Base-by-base conservation (phyloP, 2,797 vertebrate species). In the Chelidonichthys spinosus region DNA sequence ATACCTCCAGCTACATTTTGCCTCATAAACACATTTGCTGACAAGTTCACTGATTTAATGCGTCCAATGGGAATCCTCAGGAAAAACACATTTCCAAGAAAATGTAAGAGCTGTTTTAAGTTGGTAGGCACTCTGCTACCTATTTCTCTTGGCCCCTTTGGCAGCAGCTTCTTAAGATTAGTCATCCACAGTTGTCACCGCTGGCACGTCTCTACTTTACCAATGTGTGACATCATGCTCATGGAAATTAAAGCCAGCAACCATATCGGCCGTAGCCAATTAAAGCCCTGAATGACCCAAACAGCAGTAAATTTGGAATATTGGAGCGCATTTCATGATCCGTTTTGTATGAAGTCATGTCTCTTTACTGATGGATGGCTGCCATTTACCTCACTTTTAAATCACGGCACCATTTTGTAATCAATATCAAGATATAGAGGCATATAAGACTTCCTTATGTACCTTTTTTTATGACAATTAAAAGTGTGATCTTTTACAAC, bases 201-300 rank as follows among this genome's bases (percentile, higher is more conserved):
- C 78, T 78, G 86, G 83, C 78, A 70, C 53, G 65, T 69, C 72
- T 85, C 18, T 0, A 32, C 69, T 77, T 71, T 72, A 73, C 85
- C 63, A 84, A 58, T 4, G 60, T 49, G 88, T 92, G 87, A 93
- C 83, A 81, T 92, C 88, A 91, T 83, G 15, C 67, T 49, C 66
- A 17, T 83, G 80, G 79, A 87, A 89, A 87, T 86, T 35, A 85
- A 89, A 83, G 63, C 66, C 84, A 80, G 74, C 46, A 78, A 78
- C 76, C 83, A 40, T 69, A 86, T 86, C 83, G 33, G 67, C 81
- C 58, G 44, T 18, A 60, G 73, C 77, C 77, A 82, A 77, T 87
- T 85, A 84, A 75, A 76, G 25, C 36, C 47, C 40, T 49, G 52
- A 36, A 74, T 60, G 80, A 85, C 53, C 83, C 86, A 76, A 85